Evolutionary conservation across 1,140 invertebrate species (phyloP), one percentile per base, ranked within the genome.

Genomic region (Meloidogyne chitwoodi): DNA sequence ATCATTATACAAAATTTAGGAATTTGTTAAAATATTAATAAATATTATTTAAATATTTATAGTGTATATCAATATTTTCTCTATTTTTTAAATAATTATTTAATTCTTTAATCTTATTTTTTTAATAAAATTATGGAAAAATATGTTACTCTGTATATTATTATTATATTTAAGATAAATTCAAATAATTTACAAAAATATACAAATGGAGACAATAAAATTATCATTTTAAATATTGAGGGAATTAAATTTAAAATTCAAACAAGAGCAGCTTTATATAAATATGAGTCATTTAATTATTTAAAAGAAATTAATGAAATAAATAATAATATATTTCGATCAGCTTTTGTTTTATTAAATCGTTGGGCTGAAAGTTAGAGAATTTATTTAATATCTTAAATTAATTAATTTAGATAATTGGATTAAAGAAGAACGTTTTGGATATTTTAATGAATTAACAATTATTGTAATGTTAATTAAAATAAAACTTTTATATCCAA

Each of bases 401-500:
- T 44, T 16, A 4, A 6, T 26, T 27, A n/a, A 16, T 41, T 41
- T 10, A 70, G 68, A 44, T 31, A 70, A 70, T 70, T 48, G 8
- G 2, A 19, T 70, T 2, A 44, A 70, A 41, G 19, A 70, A 26
- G 16, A n/a, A 11, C 14, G 6, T 56, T 56, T 70, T 38, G 68
- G 68, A 19, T 70, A 8, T 70, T 70, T 70, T 19, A 34, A 70
- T 11, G 16, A 56, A 19, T 27, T 41, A 10, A 19, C 27, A 61
- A 56, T 70, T 26, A 41, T 10, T 29, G 8, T 70, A 70, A 70
- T 70, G 68, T 26, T 70, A n/a, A 34, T 19, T 8, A 70, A 70
- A 44, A 31, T 41, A 11, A 27, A 56, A 8, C 3, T 70, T 70
- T 70, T 70, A 61, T 70, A 70, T 29, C 68, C 68, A 70, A 70